Conservation (phyloP, 2,888 invertebrate genomes). For the Allolobophora icterica region DNA sequence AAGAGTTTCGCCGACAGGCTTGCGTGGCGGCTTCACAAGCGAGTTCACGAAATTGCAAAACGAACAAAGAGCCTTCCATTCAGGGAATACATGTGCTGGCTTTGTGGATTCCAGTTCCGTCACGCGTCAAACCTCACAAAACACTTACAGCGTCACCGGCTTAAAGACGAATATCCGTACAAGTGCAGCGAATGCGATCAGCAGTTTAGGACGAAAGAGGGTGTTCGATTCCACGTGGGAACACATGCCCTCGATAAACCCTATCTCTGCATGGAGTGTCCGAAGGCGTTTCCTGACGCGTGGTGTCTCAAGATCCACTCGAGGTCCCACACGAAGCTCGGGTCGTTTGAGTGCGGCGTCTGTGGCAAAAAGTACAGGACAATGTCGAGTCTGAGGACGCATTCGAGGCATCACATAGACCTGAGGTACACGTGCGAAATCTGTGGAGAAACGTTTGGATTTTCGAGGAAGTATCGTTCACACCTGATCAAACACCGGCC, state of each 20-base stretch:
- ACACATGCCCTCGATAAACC: not conserved
- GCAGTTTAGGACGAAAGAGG: not conserved
- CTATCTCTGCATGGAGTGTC: not conserved
- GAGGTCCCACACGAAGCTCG: not conserved
- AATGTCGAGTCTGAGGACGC: not conserved
- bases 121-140: not conserved
- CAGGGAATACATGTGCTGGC: conserved; percentile 6
- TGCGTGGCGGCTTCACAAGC: not conserved
- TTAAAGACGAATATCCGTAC: not conserved
- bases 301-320: conserved; percentile 10
- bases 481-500: not conserved
- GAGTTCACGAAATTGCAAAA: not conserved
- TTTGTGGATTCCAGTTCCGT: conserved; percentile 2
- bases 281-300: not conserved
- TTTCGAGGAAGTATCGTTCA: not conserved
- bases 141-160: not conserved
- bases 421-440: not conserved
- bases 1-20: not conserved
- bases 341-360: not conserved
- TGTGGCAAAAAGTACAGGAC: not conserved
- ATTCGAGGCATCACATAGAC: not conserved
- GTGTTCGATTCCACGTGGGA: not conserved
- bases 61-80: not conserved
- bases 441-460: not conserved
- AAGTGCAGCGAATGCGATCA: not conserved